Conservation (phyloP, 2,888 invertebrate species). For the Sarcophaga caerulescens region DNA sequence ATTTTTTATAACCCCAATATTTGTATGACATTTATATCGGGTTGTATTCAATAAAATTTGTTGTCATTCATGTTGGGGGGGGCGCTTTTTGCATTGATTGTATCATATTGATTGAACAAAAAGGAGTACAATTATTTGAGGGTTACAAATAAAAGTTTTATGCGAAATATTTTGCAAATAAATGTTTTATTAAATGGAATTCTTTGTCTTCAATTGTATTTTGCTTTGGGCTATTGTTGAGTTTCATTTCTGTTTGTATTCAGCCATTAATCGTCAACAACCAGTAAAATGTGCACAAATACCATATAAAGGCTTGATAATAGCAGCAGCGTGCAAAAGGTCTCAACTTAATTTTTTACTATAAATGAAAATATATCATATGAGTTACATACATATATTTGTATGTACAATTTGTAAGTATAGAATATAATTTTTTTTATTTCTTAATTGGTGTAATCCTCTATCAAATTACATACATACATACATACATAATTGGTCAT, state of each 20-base stretch:
- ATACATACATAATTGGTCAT: no score
- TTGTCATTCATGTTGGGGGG: not conserved
- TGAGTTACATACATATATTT: not conserved
- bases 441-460: no score
- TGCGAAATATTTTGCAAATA: constrained; percentile 30
- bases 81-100: not conserved
- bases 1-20: no score
- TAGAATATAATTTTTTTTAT: no score
- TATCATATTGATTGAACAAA: constrained; percentile 19
- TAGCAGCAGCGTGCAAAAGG: no score
- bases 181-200: constrained; percentile 49
- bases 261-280: constrained; percentile 23
- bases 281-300: constrained; percentile 44
- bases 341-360: not conserved
- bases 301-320: not conserved
- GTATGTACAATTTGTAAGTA: no score
- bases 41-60: not conserved
- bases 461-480: no score
- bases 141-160: constrained; percentile 16
- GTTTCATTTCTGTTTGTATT: constrained; percentile 1
- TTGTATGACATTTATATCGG: no score
- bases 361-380: not conserved
- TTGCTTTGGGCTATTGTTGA: constrained; percentile 24
- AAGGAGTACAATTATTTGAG: no score
- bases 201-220: constrained; percentile 51